Conservation (phyloP, 2,797 vertebrate genomes). For the Champsocephalus esox region DNA sequence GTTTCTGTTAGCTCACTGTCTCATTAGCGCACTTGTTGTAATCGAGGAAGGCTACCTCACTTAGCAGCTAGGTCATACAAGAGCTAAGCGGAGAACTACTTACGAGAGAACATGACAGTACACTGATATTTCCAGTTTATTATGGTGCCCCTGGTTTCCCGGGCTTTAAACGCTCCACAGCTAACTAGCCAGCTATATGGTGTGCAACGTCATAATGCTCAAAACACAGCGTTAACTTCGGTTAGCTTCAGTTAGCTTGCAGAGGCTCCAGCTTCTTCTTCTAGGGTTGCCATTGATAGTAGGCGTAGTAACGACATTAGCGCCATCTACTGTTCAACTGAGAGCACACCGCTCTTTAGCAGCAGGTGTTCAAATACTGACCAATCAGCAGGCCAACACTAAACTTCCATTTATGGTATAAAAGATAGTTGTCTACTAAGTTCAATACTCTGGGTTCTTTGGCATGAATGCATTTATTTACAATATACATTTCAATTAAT, state of each 20-base stretch:
- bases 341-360: not conserved
- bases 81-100: not conserved
- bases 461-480: too few relatives aligned
- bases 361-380: not conserved
- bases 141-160: not conserved
- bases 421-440: not conserved
- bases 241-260: not conserved
- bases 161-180: not conserved
- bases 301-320: too few relatives aligned
- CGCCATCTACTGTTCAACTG: not conserved
- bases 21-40: too few relatives aligned
- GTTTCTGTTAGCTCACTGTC: not conserved
- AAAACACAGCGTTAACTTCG: conserved; percentile 2
- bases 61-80: not conserved
- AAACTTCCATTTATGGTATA: not conserved
- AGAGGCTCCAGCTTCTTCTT: not conserved
- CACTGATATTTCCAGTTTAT: not conserved
- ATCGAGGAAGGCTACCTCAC: not conserved
- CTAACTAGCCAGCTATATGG: not conserved
- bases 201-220: conserved; percentile 4
- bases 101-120: not conserved
- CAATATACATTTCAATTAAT: too few relatives aligned
- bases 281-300: not conserved
- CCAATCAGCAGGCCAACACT: not conserved
- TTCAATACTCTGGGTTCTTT: too few relatives aligned